Conservation (phyloP, 1,140 invertebrate genomes). For the Drosophila insularis region DNA sequence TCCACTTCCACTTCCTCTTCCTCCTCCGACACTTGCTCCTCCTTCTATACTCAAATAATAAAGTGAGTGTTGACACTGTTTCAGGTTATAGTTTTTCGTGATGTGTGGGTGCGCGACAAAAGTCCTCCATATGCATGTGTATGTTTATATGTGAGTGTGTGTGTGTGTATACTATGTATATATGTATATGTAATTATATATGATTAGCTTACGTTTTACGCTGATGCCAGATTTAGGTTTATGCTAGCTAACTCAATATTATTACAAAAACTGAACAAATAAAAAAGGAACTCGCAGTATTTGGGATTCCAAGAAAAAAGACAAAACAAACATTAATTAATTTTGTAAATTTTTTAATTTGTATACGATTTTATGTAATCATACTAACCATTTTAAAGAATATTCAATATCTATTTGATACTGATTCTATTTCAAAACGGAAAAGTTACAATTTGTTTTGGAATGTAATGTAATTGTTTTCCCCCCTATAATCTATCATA, state of each 20-base stretch:
- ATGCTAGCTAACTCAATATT: constrained; percentile 26
- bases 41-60: constrained; percentile 17
- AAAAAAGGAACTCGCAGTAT: constrained; percentile 19
- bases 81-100: constrained; percentile 14
- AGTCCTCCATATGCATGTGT: background rate
- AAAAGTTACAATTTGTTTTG: too few relatives aligned
- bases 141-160: constrained; percentile 4
- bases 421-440: background rate
- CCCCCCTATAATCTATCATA: background rate
- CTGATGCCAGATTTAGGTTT: constrained; percentile 35
- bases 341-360: too few relatives aligned
- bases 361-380: too few relatives aligned
- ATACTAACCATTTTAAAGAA: too few relatives aligned
- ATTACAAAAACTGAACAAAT: background rate
- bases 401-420: background rate
- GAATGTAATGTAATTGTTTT: background rate
- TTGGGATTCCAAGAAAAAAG: background rate
- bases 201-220: constrained; percentile 45
- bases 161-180: constrained; percentile 53
- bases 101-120: constrained; percentile 8
- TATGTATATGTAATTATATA: constrained; percentile 44
- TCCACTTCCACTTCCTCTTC: background rate
- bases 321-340: background rate
- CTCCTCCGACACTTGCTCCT: background rate
- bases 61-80: constrained; percentile 50